A percentile compares a stretch with the other conserved stretches of the same genome.
These are phyloP conservation scores for Smittia sp. DNA, from an alignment of 2,888 invertebrate genomes.

Conservation along the genomic window DNA sequence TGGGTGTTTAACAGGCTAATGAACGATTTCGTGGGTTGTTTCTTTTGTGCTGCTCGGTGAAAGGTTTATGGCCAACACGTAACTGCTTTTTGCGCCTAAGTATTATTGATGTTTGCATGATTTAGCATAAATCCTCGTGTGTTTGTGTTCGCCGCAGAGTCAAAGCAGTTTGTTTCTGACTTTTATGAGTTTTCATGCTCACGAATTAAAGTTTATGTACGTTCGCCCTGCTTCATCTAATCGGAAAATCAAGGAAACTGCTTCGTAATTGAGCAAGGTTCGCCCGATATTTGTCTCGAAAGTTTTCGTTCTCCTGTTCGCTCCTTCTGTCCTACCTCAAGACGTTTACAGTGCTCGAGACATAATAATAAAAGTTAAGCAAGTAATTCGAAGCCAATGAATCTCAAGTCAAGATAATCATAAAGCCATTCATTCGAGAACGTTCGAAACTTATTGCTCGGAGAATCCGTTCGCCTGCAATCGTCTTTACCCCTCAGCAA, in stretches of 20 bases:
- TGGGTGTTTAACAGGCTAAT: not conserved
- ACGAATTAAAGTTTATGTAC: not conserved
- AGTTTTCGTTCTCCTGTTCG: too few species aligned
- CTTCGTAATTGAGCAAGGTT: not conserved
- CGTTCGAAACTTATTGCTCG: not conserved
- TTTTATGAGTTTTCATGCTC: slow-evolving; percentile 25
- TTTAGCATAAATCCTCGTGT: slow-evolving; percentile 13
- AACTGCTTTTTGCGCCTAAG: slow-evolving; percentile 13
- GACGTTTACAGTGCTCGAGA: not conserved
- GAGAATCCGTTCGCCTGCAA: not conserved
- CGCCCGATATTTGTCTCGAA: not conserved
- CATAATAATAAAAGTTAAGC: not conserved
- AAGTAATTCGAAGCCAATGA: not conserved
- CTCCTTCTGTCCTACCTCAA: not conserved
- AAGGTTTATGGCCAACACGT: slow-evolving; percentile 10
- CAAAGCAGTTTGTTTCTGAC: slow-evolving; percentile 7
- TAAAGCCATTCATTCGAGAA: not conserved
- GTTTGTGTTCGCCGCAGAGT: not conserved
- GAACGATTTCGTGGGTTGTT: not conserved
- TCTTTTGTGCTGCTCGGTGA: slow-evolving; percentile 8
- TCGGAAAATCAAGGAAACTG: not conserved
- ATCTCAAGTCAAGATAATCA: slow-evolving; percentile 3
- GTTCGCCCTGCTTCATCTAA: not conserved
- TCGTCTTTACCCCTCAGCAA: not conserved
- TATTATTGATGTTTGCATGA: slow-evolving; percentile 36